Conservation (phyloP, 2,888 invertebrate species). For the Eubasilissa splendida region DNA sequence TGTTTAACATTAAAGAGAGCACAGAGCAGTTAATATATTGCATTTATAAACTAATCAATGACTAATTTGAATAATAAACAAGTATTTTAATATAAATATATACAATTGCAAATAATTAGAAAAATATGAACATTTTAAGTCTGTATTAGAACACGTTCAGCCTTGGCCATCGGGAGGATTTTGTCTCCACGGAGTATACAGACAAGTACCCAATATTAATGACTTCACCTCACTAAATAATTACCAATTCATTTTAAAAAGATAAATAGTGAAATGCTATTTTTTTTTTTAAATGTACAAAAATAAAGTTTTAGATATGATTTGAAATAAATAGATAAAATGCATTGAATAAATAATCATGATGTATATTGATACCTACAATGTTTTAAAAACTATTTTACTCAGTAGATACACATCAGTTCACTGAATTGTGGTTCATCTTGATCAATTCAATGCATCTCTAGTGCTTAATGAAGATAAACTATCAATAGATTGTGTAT, state of each 20-base stretch:
- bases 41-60: slow-evolving; percentile 43
- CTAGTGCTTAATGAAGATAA: no score
- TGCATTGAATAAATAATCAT: neutral
- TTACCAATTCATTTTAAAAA: no score
- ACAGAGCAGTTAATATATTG: slow-evolving; percentile 10
- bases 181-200: no score
- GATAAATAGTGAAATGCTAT: neutral
- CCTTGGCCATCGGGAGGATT: neutral
- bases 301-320: neutral
- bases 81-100: slow-evolving; percentile 17
- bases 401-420: no score
- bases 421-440: no score
- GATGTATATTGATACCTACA: neutral
- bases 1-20: slow-evolving; percentile 34
- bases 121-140: neutral
- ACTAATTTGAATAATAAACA: slow-evolving; percentile 46
- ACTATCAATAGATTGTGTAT: no score
- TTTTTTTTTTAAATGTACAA: neutral
- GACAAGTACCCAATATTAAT: no score
- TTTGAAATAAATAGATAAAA: neutral
- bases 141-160: neutral
- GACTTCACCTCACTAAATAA: no score
- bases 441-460: no score
- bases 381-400: no score
- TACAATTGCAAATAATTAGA: slow-evolving; percentile 37